Percentiles rank a stretch among this genome's conserved stretches.
Conservation (phyloP, 2,888 invertebrate genomes). For the Calliphora vomitoria region DNA sequence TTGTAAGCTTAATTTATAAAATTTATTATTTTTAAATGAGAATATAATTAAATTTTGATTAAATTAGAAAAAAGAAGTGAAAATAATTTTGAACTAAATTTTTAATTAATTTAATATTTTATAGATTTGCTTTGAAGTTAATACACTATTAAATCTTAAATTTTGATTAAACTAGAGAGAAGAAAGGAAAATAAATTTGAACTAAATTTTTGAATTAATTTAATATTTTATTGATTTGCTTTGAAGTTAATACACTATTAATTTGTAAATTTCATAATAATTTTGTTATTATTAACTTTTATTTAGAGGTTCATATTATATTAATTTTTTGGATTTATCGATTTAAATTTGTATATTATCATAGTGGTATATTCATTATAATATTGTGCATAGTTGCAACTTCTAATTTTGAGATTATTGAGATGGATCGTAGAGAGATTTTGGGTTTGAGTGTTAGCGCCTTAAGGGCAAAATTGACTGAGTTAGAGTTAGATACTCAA, state of each 20-base stretch:
- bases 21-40: no score
- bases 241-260: background rate
- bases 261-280: background rate
- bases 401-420: background rate
- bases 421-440: conserved; percentile 39
- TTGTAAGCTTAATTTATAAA: no score
- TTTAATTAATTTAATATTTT: no score
- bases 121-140: no score
- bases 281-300: background rate
- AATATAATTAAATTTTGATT: background rate
- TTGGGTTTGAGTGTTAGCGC: conserved; percentile 4
- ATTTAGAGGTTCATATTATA: background rate
- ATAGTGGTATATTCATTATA: background rate
- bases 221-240: no score
- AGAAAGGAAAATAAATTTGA: no score
- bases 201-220: background rate
- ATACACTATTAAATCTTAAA: no score
- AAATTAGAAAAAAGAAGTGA: background rate
- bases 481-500: conserved; percentile 17
- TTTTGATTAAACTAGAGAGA: no score
- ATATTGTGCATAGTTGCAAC: background rate
- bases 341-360: background rate
- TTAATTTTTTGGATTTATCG: background rate
- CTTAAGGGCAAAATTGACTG: conserved; percentile 38
- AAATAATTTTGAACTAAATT: background rate